These are phyloP conservation scores for Drosophila buzzatii DNA, from an alignment of 2,888 invertebrate species.

Conservation along the genomic window DNA sequence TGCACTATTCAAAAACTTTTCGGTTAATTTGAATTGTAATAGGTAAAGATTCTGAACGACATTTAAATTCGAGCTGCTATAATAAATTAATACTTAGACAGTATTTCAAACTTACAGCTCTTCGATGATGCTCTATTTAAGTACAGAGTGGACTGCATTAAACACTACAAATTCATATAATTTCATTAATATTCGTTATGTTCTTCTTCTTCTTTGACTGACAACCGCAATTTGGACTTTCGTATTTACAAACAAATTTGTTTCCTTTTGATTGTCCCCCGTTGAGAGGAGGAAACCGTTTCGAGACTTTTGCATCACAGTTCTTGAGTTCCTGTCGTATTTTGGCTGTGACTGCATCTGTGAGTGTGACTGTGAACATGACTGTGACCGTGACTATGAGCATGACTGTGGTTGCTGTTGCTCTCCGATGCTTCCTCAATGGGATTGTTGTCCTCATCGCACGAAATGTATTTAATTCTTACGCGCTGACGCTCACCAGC, in stretches of 20 bases:
- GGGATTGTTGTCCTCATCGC: constrained; percentile 83
- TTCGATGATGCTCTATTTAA: constrained; percentile 50
- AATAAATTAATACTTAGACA: constrained; percentile 37
- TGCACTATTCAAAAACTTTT: background rate
- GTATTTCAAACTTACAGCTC: constrained; percentile 70
- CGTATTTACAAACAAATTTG: constrained; percentile 41
- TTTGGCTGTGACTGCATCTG: constrained; percentile 4
- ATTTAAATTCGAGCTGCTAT: background rate
- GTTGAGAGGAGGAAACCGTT: constrained; percentile 23
- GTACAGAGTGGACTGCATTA: constrained; percentile 14
- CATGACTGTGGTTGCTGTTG: constrained; percentile 22
- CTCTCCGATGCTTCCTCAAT: constrained; percentile 48
- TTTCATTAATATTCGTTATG: constrained; percentile 17
- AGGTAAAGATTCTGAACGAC: constrained; percentile 4
- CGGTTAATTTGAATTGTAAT: background rate
- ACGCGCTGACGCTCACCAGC: constrained; percentile 67
- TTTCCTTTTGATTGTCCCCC: constrained; percentile 22
- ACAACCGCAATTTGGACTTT: constrained; percentile 57
- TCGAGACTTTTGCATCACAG: constrained; percentile 50
- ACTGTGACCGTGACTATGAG: constrained; percentile 12
- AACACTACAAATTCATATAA: constrained; percentile 15
- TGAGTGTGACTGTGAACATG: constrained; percentile 12
- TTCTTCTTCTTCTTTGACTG: constrained; percentile 9
- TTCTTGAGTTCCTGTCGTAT: constrained; percentile 33
- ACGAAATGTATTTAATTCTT: constrained; percentile 81